Conservation (phyloP, 2,797 vertebrate genomes). For the Melanotaenia parkinsoni region DNA sequence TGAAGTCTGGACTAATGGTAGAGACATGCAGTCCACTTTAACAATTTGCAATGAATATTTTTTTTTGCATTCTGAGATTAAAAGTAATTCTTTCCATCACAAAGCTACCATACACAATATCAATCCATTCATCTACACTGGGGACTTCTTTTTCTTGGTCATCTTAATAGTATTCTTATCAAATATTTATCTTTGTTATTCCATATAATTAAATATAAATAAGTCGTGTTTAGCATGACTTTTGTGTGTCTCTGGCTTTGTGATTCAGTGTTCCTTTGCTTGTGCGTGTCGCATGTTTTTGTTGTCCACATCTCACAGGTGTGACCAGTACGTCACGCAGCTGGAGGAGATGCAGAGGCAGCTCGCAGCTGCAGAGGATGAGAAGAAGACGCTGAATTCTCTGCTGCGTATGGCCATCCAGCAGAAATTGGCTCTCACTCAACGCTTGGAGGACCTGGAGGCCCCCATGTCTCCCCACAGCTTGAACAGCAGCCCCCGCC, state of each 20-base stretch:
- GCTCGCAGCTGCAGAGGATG: conserved; percentile 87
- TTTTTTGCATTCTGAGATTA: too few species aligned
- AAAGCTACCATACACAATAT: too few species aligned
- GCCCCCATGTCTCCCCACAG: conserved; percentile 74
- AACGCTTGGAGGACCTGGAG: conserved; percentile 86
- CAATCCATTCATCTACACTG: too few species aligned
- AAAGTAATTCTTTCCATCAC: too few species aligned
- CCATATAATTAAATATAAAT: not conserved
- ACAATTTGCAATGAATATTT: too few species aligned
- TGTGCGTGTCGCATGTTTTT: conserved; percentile 57
- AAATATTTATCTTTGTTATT: too few species aligned
- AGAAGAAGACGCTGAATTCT: conserved; percentile 90
- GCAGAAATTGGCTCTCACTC: conserved; percentile 88
- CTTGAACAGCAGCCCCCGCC: conserved; percentile 79
- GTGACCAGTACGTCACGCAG: conserved; percentile 90
- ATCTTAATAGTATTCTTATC: too few species aligned
- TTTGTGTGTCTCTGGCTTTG: conserved; percentile 21
- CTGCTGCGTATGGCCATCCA: conserved; percentile 90
- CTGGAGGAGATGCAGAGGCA: conserved; percentile 90
- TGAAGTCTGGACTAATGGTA: too few species aligned
- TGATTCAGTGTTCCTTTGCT: conserved; percentile 28
- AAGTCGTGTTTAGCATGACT: conserved; percentile 9
- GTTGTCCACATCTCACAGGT: conserved; percentile 76
- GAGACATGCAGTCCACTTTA: too few species aligned
- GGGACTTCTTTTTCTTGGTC: too few species aligned